Evolutionary conservation across 1,140 invertebrate species (phyloP), one percentile per base, ranked within the genome.

Genomic region (Drosophila nebulosa): DNA sequence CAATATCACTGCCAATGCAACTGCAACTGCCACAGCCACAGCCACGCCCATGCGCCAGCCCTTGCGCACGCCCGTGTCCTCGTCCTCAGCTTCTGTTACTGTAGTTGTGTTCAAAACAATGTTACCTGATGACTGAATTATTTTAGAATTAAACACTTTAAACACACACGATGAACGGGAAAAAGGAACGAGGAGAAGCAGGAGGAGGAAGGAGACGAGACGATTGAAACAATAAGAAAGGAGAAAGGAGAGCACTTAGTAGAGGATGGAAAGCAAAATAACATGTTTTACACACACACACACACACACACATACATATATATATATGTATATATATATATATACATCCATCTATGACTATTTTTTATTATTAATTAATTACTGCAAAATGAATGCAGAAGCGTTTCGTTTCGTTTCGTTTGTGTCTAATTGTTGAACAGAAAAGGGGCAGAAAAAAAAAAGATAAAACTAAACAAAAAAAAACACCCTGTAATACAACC

Each of bases 81-180:
- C 90, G n/a, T 70, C 90, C 74, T 77, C 90, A 79, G 86, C 90
- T 79, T 86, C 89, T 86, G 90, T 91, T 89, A 91, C 90, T 90
- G 90, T 91, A 90, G 90, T 91, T 90, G 90, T 91, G 79, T 91
- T 91, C 83, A 90, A 91, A 91, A 91, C 90, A 91, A 89, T 91
- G 90, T 91, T 91, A 91, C 90, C 90, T 91, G 90, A 91, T 86
- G 90, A 91, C 89, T 91, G 90, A 91, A 91, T 91, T 91, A 91
- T 79, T 90, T 90, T 90, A 90, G 79, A 89, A 79, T 83, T 58
- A 69, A 79, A 89, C 69, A 86, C 80, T 46, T 46, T 46, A 46
- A 39, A 39, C 36, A 46, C 39, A 55, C 14, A 30, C 7, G 14
- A 18, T 16, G 26, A 30, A 30, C 3, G 26, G n/a, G 26, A 30